A percentile compares a stretch with the other conserved stretches of the same genome.
Conservation (phyloP, 2,888 invertebrate genomes). For the Apodemia mormo region DNA sequence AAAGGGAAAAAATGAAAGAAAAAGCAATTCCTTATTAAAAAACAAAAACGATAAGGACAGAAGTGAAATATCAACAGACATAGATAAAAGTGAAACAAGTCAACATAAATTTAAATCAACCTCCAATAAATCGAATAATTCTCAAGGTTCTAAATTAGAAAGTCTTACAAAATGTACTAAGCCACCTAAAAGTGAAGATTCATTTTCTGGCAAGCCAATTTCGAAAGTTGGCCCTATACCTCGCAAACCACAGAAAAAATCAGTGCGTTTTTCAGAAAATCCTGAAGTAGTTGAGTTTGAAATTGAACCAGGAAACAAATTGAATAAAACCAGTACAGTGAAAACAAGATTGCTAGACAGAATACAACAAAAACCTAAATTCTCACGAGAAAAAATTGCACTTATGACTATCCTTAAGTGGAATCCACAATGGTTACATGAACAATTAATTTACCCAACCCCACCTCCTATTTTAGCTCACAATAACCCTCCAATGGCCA, state of each 20-base stretch:
- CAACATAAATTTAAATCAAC: conserved; percentile 1
- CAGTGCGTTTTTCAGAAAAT: conserved; percentile 58
- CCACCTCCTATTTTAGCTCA: conserved; percentile 81
- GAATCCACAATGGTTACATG: conserved; percentile 85
- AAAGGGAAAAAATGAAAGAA: not conserved
- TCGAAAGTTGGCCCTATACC: conserved; percentile 59
- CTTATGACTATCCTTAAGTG: conserved; percentile 82
- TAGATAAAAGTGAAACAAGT: not conserved
- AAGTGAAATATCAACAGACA: not conserved
- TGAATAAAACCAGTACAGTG: conserved; percentile 61
- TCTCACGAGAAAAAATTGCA: conserved; percentile 70
- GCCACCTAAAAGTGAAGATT: conserved; percentile 13
- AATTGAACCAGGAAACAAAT: conserved; percentile 65
- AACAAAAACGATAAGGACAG: not conserved
- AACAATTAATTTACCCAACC: conserved; percentile 69
- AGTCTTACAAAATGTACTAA: not conserved
- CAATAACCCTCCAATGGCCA: conserved; percentile 68
- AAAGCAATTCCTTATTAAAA: not conserved
- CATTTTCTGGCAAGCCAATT: conserved; percentile 53
- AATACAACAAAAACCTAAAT: conserved; percentile 52
- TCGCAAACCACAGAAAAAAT: conserved; percentile 53
- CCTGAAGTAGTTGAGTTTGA: conserved; percentile 56
- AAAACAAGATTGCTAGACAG: conserved; percentile 54
- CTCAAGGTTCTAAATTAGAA: conserved; percentile 34
- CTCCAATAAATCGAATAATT: not conserved